phyloP scores from a whole-genome alignment of 2,797 vertebrate species.

The Uromys caudimaculatus region DNA sequence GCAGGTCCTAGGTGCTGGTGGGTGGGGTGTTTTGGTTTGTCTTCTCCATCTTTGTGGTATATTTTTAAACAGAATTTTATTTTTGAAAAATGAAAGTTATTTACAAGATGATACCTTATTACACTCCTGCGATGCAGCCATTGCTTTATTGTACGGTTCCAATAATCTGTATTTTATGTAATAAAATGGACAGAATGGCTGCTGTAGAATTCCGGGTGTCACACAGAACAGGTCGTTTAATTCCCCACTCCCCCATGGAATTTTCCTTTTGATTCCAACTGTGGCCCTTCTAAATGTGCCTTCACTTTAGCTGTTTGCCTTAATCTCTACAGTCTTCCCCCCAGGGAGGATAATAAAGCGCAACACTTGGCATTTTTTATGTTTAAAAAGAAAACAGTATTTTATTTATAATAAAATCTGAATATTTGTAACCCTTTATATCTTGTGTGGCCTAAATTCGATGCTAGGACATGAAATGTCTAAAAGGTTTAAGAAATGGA shows the following conservation, averaged over 20 bases:
- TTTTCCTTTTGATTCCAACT: slow-evolving; percentile 75
- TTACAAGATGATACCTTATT: slow-evolving; percentile 85
- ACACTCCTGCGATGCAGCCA: slow-evolving; percentile 85
- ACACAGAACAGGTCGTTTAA: background rate
- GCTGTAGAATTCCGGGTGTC: slow-evolving; percentile 80
- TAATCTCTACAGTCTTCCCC: slow-evolving; percentile 87
- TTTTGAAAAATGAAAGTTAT: slow-evolving; percentile 86
- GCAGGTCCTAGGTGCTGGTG: background rate
- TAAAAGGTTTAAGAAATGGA: background rate
- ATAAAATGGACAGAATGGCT: slow-evolving; percentile 80
- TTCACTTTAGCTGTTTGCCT: slow-evolving; percentile 87
- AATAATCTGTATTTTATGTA: slow-evolving; percentile 83
- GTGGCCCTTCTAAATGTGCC: slow-evolving; percentile 85
- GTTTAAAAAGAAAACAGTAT: slow-evolving; percentile 94
- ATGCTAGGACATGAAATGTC: background rate
- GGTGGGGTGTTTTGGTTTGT: slow-evolving; percentile 55
- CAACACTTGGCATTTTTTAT: slow-evolving; percentile 92
- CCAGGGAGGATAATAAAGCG: slow-evolving; percentile 89
- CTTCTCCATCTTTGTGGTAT: slow-evolving; percentile 72
- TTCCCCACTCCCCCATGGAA: slow-evolving; percentile 46
- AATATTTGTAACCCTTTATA: slow-evolving; percentile 92
- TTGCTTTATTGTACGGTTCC: slow-evolving; percentile 86
- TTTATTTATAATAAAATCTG: slow-evolving; percentile 97
- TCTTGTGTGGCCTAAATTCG: slow-evolving; percentile 82
- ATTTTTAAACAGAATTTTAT: slow-evolving; percentile 88